Base-by-base conservation (phyloP, 2,888 invertebrate species). In the Gryllus longicercus region DNA sequence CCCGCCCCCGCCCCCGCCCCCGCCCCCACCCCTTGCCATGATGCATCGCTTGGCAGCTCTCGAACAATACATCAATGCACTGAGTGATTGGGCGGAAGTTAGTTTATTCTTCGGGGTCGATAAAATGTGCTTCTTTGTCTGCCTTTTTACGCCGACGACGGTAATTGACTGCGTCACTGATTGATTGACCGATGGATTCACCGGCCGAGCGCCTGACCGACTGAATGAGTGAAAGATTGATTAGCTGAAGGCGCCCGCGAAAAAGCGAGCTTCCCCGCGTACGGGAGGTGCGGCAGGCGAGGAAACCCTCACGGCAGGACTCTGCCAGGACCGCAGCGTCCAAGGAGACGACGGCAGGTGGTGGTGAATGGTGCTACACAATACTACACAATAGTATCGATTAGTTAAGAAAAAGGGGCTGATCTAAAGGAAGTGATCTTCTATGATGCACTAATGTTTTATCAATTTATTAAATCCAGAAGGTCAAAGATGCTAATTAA, bases 61-160 rank as follows among this genome's bases (percentile, higher is more conserved):
- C 38, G 38, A 63, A 63, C 63, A 63, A 63, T 63, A 63, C 63
- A 63, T 63, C 63, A 63, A 63, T 63, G 63, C 63, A 63, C 63
- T 63, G 63, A 63, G 63, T 63, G 63, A 63, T 63, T 63, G 63
- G 63, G n/a, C 63, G 63, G 63, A 63, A 63, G 63, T 63, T 63
- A 63, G 63, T 63, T 63, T 63, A 63, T 63, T 63, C 63, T 63
- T 63, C n/a, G 63, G 63, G 63, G n/a, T 63, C 63, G 63, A 63
- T 63, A 63, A 63, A 63, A 63, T 63, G 63, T 63, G 63, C 63
- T 63, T 63, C 63, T 63, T 63, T 63, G 63, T 63, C 16, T 63
- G 63, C 63, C 63, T 63, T 63, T 63, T 63, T 63, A 63, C 63
- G 14, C 63, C 16, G 63, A 18, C n/a, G 63, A 18, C n/a, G 63